Base-by-base conservation (phyloP, 23 tunicate genomes). In the Botrylloides violaceus region DNA sequence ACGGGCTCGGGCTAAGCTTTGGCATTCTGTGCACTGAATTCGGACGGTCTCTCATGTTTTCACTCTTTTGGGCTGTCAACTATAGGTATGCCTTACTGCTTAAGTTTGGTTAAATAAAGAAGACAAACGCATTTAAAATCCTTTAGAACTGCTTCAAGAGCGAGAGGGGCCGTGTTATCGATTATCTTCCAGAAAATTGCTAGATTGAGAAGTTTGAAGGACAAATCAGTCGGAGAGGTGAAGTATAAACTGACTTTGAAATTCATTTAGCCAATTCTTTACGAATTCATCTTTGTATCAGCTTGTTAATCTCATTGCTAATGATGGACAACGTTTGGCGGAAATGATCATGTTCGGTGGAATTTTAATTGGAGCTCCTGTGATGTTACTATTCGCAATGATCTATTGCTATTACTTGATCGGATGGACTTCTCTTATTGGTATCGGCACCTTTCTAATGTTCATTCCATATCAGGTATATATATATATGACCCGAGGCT, bases 181-280 rank as follows among this genome's bases (percentile, higher is more conserved):
- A 37, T 88, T 37, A 83, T 88, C 18, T 88, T 88, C 66, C 71
- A 66, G 43, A 88, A 88, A 61, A 82, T 88, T 33, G 96, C 81
- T 34, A 31, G 81, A 33, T 36, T 88, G 29, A 65, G 96, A 50
- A 88, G 88, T 49, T 59, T 88, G 21, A 88, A 88, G 65, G 84
- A 88, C 61, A 88, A 82, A 64, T 88, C 96, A 20, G 96, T 88
- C 56, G 96, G 96, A 72, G 88, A 88, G 88, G 96, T 88, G 32
- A 76, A 71, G 5, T n/a, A n/a, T 28, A 0, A 15, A 23, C 30
- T 60, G 29, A 15, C 7, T 65, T 65, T 31, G 7, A 29, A 65
- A 18, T 29, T 31, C 39, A 30, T 29, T 38, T 65, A 38, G 7
- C 39, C 21, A 0, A 32, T 20, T 12, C 38, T 29, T 9, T 29